A percentile compares a stretch with the other conserved stretches of the same genome.
phyloP scores from a whole-genome alignment of 2,888 invertebrate species.

The Matsumyia berberina region DNA sequence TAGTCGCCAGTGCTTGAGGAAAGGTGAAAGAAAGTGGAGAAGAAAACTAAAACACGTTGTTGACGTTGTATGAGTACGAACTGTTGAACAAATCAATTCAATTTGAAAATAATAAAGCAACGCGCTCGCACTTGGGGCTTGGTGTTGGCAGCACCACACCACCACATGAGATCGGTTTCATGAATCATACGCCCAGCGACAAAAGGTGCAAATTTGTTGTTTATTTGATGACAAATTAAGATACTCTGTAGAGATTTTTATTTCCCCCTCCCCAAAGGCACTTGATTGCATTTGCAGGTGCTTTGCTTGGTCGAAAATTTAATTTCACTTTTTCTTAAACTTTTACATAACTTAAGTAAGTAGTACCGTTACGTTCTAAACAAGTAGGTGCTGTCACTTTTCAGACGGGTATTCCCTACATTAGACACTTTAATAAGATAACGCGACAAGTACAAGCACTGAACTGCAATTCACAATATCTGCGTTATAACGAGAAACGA shows the following conservation, averaged over 20 bases:
- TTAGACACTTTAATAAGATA: constrained; percentile 21
- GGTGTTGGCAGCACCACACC: constrained; percentile 50
- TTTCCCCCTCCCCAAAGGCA: constrained; percentile 16
- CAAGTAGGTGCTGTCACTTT: constrained; percentile 3
- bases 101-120: constrained; percentile 53
- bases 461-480: constrained; percentile 6
- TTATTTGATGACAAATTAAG: constrained; percentile 39
- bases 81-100: constrained; percentile 52
- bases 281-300: constrained; percentile 34
- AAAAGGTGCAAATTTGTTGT: constrained; percentile 59
- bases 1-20: constrained; percentile 5
- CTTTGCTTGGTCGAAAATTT: constrained; percentile 9
- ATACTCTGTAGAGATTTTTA: constrained; percentile 23
- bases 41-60: constrained; percentile 15
- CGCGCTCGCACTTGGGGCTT: constrained; percentile 30
- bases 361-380: not conserved
- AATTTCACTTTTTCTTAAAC: constrained; percentile 14
- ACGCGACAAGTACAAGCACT: constrained; percentile 4
- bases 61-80: constrained; percentile 25
- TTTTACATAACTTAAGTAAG: not conserved
- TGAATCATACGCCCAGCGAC: constrained; percentile 58
- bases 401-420: not conserved
- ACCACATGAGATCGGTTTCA: constrained; percentile 42
- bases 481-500: constrained; percentile 19
- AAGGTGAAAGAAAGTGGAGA: constrained; percentile 37